Percentiles rank a stretch among this genome's conserved stretches.
Conservation (phyloP, 2,113 vertebrate genomes). For the Psephotus haematonotus region DNA sequence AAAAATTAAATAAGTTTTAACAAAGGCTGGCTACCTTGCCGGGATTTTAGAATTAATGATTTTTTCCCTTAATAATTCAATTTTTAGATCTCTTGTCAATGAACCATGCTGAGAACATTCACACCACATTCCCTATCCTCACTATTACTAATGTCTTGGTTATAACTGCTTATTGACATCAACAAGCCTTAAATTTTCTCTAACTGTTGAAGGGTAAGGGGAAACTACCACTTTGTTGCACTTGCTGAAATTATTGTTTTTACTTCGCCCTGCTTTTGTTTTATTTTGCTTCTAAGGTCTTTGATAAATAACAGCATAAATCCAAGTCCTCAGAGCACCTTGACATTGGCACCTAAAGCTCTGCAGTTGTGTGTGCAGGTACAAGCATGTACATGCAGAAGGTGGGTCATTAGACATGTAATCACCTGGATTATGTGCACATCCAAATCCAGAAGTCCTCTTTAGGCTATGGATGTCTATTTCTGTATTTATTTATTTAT, state of each 20-base stretch:
- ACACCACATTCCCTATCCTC: not conserved
- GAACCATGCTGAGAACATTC: conserved; percentile 65
- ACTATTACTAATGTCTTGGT: conserved; percentile 5
- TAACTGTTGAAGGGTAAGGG: conserved; percentile 41
- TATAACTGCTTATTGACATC: conserved; percentile 57
- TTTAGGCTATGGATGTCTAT: conserved; percentile 7
- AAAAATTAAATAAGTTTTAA: conserved; percentile 68
- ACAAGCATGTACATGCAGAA: not conserved
- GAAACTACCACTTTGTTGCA: conserved; percentile 13
- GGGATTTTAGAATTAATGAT: conserved; percentile 50
- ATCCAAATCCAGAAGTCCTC: conserved; percentile 34
- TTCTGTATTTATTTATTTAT: conserved; percentile 1
- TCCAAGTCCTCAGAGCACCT: not conserved
- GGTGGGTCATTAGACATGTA: not conserved
- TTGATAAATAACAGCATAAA: conserved; percentile 15
- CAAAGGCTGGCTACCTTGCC: conserved; percentile 59
- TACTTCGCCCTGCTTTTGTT: conserved; percentile 1
- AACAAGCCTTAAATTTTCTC: conserved; percentile 49
- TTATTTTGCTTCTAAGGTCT: conserved; percentile 4
- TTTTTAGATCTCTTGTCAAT: conserved; percentile 60
- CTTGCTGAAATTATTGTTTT: not conserved
- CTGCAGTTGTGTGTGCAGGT: not conserved
- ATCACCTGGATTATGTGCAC: not conserved
- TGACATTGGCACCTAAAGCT: conserved; percentile 13
- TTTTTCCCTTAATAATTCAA: conserved; percentile 60